Evolutionary conservation across 2,797 vertebrate genomes (phyloP).

Genomic region (Fundulus diaphanus): DNA sequence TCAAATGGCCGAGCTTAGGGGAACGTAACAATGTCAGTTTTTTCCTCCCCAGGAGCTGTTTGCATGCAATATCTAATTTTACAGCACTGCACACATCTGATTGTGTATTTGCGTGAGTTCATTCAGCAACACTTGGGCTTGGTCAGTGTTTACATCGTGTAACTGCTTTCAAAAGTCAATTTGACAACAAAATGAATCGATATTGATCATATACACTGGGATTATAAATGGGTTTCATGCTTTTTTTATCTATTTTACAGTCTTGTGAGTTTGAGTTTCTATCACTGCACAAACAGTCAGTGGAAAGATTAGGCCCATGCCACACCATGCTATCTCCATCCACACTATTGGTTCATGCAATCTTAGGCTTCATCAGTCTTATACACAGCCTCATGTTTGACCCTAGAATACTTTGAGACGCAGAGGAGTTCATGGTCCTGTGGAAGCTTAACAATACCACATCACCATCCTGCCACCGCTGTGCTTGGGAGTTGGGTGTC

Average conservation of each 20-base stretch:
- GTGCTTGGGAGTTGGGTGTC: no score
- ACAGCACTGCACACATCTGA: neutral
- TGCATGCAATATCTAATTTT: neutral
- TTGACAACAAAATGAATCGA: no score
- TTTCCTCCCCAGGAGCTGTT: neutral
- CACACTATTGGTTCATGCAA: no score
- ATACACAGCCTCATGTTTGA: no score
- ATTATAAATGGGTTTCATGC: neutral
- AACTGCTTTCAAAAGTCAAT: no score
- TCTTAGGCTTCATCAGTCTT: no score
- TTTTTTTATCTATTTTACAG: neutral
- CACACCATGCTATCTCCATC: neutral
- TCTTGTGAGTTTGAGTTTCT: neutral
- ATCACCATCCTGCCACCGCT: no score
- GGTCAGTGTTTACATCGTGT: neutral
- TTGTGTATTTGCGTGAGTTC: neutral
- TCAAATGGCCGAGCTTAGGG: slow-evolving; percentile 9
- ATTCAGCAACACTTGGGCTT: neutral
- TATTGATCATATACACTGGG: neutral
- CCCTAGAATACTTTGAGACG: no score
- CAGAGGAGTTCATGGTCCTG: no score
- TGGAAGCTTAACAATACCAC: no score
- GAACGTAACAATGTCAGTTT: neutral
- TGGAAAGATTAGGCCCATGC: neutral
- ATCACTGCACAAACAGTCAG: neutral